Percentiles rank a stretch among this genome's conserved stretches.
These are phyloP conservation scores for Eupithecia abbreviata DNA, from an alignment of 2,888 invertebrate genomes.

Conservation along the genomic window DNA sequence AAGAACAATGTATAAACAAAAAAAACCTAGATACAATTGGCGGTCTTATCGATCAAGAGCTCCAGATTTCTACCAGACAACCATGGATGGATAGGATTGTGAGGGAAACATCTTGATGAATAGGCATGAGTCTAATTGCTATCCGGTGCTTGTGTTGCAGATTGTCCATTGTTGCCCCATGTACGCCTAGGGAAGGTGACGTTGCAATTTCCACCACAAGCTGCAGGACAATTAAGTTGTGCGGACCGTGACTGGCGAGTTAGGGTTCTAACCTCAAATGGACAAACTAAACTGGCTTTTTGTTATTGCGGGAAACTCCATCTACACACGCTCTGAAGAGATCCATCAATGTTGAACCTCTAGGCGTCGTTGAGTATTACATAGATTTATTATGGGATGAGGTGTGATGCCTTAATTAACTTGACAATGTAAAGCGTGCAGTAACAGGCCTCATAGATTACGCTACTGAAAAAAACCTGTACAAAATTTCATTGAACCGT, in stretches of 20 bases:
- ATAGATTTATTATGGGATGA: not conserved
- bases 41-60: no score
- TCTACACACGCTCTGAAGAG: not conserved
- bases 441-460: not conserved
- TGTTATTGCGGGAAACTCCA: not conserved
- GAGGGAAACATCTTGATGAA: not conserved
- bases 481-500: not conserved
- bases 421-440: not conserved
- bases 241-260: slow-evolving; percentile 11
- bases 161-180: slow-evolving; percentile 16
- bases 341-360: not conserved
- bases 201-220: slow-evolving; percentile 10
- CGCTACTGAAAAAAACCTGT: not conserved
- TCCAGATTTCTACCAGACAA: no score
- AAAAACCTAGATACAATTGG: no score
- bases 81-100: no score
- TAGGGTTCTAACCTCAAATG: slow-evolving; percentile 1
- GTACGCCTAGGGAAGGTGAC: slow-evolving; percentile 8
- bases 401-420: not conserved
- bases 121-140: slow-evolving; percentile 14
- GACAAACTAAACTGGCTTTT: not conserved
- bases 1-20: no score
- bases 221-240: slow-evolving; percentile 13
- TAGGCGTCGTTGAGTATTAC: not conserved
- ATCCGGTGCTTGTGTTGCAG: slow-evolving; percentile 6